Base-by-base conservation (phyloP, 64 coral and sea anemone genomes). In the Hydrozoanthus tunicans region DNA sequence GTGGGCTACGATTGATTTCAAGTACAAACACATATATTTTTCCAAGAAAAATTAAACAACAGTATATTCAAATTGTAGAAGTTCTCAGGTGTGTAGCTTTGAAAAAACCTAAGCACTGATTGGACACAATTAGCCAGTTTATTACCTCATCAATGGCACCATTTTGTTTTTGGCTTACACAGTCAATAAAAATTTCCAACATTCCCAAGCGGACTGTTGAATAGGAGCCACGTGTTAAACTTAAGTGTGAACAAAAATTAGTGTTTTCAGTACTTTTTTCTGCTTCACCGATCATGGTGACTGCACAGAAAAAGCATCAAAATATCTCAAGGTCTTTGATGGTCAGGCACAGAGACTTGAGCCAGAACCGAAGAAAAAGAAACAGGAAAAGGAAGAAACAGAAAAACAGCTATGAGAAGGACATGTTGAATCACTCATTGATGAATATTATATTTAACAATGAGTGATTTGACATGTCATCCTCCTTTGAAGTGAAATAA, bases 391-490 rank as follows among this genome's bases (percentile, higher is more conserved):
- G 32, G 32, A 43, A 43, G 32, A 43, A 43, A 43, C 32, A 43
- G 32, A 43, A 43, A 43, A 43, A 43, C 67, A 20, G n/a, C 67
- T 70, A 70, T 70, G 67, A 70, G 67, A 70, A 70, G 67, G 67
- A 70, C 67, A 70, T 70, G 67, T 70, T 20, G 67, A 70, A 70
- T 70, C 67, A 70, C 67, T 70, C 67, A 70, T 70, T 70, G 67
- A 23, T 70, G 24, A 70, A 70, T 70, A 43, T 43, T 43, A 70
- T 70, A 70, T 70, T 23, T 70, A 70, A 70, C 67, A 70, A 70
- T 70, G 67, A 70, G 67, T 70, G 67, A 70, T 70, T 70, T 70
- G 67, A 70, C 67, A 70, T 7, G 67, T 70, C 67, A 70, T 70
- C 67, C 17, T 70, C n/a, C 10, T 70, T 70, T 70, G 67, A 70